phyloP scores from a whole-genome alignment of 2,888 invertebrate genomes.

The Podabrus alpinus region DNA sequence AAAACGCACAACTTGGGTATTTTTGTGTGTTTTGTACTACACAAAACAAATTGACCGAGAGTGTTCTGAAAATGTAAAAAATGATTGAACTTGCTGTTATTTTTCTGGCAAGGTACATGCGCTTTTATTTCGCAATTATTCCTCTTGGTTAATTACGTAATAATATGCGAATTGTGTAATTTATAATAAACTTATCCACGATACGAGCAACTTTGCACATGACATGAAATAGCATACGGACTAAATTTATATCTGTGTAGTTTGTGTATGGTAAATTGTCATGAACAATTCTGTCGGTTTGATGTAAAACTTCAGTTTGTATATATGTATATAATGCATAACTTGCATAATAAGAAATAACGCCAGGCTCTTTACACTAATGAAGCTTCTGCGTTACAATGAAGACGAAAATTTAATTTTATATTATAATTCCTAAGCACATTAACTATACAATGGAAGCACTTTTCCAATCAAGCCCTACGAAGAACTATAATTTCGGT shows the following conservation, averaged over 20 bases:
- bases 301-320: not conserved
- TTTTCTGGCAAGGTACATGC: not conserved
- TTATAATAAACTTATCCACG: not conserved
- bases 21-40: slow-evolving; percentile 2
- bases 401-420: not conserved
- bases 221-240: not conserved
- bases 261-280: not conserved
- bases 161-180: not conserved
- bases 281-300: not conserved
- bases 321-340: not conserved
- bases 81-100: not conserved
- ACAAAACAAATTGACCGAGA: slow-evolving; percentile 10
- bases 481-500: too few species aligned
- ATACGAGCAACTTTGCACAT: not conserved
- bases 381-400: not conserved
- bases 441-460: too few species aligned
- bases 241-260: not conserved
- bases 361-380: not conserved
- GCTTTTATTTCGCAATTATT: not conserved
- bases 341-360: not conserved
- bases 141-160: not conserved
- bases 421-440: too few species aligned
- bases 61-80: slow-evolving; percentile 2
- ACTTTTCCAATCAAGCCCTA: too few species aligned
- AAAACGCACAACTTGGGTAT: slow-evolving; percentile 6